Evolutionary conservation across 1,140 invertebrate genomes (phyloP).

Genomic region (Pseudoatta argentina): DNA sequence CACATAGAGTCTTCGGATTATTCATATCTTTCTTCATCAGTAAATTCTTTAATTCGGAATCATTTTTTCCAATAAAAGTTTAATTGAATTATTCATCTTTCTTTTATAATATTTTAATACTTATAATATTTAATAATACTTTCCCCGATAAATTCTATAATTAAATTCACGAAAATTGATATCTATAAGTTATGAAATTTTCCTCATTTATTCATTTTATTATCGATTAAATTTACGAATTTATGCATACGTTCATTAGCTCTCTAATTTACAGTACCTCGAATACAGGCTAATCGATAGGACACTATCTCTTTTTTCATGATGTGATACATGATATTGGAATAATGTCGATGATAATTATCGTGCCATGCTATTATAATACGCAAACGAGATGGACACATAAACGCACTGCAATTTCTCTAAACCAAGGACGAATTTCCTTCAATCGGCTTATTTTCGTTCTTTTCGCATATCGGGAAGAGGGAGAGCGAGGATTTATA

Average conservation of each 20-base stretch:
- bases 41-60: constrained; percentile 3
- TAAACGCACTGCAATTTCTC: constrained; percentile 15
- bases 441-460: constrained; percentile 19
- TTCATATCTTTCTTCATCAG: not conserved
- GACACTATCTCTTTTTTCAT: not conserved
- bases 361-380: not conserved
- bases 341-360: not conserved
- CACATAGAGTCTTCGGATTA: not conserved
- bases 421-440: not conserved
- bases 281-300: constrained; percentile 13
- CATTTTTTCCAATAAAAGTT: not conserved
- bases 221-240: constrained; percentile 7
- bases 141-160: not conserved
- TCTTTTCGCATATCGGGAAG: constrained; percentile 10
- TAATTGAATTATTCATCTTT: not conserved
- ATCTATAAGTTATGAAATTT: constrained; percentile 17
- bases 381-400: not conserved
- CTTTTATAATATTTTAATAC: not conserved
- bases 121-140: not conserved
- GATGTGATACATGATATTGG: not conserved
- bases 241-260: constrained; percentile 6
- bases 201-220: not conserved
- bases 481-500: constrained; percentile 29
- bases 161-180: constrained; percentile 8
- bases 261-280: not conserved